Evolutionary conservation across 2,888 invertebrate species (phyloP), one percentile per base, ranked within the genome.

Genomic region (Thyatira batis): DNA sequence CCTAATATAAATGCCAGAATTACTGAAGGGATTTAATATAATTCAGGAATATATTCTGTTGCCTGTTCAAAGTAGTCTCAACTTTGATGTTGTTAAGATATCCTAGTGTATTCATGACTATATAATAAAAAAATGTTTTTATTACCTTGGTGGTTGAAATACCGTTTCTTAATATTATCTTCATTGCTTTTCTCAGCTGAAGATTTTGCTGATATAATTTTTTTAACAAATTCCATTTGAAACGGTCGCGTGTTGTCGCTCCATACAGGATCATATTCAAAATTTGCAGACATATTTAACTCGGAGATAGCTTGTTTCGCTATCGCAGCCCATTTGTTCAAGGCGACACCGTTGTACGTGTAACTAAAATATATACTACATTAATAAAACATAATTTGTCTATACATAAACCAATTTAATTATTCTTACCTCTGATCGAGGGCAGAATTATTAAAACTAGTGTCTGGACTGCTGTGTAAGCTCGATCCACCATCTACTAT

Each of bases 301-400:
- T 94, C 94, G 48, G 94, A 94, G 67, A 95, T 89, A 13, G 92
- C 84, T 70, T 92, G 92, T 63, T 91, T 91, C 1, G 90, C 91
- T 49, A 90, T 80, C 3, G 86, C 79, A 11, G 85, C 87, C 89
- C 89, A 92, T 73, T 89, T 90, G 55, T 87, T 82, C 48, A 89
- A 61, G 6, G 87, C 69, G 20, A 89, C 67, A 2, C 88, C 89
- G 53, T 88, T 89, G 57, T 89, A 89, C 43, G 82, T 84, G 58
- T 85, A 87, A 67, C 90, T 89, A 58, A 66, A 69, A 49, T 49
- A 28, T 17, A 6, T 39, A 17, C 17, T 20, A 17, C 28, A 21
- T 17, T 1, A 48, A 11, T 27, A 10, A 10, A 49, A 46, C 44
- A 45, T 11, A 45, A 20, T 10, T 20, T 23, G 17, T 33, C 10